Percentiles rank a stretch among this genome's conserved stretches.
Conservation (phyloP, 2,113 vertebrate genomes). For the Dissostichus mawsoni region DNA sequence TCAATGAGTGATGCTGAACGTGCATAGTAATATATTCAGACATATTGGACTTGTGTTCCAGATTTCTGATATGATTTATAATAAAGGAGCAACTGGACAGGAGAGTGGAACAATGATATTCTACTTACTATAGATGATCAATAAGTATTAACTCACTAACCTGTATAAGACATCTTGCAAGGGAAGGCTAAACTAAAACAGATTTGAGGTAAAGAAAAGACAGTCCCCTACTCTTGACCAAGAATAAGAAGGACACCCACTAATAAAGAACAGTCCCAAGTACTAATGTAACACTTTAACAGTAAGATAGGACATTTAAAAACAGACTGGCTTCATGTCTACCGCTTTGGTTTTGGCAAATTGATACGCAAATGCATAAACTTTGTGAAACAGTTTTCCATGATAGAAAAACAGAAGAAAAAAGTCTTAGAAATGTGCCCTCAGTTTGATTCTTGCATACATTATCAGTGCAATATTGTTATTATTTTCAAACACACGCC, state of each 20-base stretch:
- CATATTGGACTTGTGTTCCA: not conserved
- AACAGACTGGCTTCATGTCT: not conserved
- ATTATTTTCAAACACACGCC: constrained; percentile 7
- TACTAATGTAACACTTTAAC: constrained; percentile 17
- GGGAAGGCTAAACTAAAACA: not conserved
- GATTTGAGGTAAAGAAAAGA: not conserved
- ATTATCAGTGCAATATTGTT: constrained; percentile 58
- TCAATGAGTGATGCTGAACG: not conserved
- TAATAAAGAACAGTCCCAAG: not conserved
- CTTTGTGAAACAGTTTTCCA: constrained; percentile 2
- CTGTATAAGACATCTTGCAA: not conserved
- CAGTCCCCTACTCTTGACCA: not conserved
- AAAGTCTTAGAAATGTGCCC: constrained; percentile 26
- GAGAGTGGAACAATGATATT: too few species aligned
- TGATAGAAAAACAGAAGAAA: not conserved
- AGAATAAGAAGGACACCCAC: not conserved
- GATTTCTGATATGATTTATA: not conserved
- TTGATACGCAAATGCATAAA: not conserved
- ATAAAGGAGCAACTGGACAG: not conserved
- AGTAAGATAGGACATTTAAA: constrained; percentile 10
- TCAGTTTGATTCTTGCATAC: constrained; percentile 33
- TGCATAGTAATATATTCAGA: not conserved
- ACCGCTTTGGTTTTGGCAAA: constrained; percentile 38
- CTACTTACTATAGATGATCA: not conserved
- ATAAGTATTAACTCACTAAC: not conserved